Base-by-base conservation (phyloP, 2,888 invertebrate genomes). In the Ferdinandea cuprea region DNA sequence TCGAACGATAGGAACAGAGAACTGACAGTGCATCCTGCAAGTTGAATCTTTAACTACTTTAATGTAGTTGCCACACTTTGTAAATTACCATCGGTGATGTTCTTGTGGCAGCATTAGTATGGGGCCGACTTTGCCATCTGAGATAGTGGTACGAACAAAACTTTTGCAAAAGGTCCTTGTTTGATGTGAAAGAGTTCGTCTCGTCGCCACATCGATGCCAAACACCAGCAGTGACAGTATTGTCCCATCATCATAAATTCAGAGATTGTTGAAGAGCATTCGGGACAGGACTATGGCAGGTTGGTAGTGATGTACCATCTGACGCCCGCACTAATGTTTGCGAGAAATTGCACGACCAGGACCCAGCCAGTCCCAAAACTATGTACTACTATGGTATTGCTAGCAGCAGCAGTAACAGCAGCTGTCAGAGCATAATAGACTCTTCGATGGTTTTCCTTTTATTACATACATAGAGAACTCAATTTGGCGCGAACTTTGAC, bases 401-500 rank as follows among this genome's bases (percentile, higher is more conserved):
- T 59, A 59, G 65, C 44, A n/a, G 19, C 37, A 50, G 32, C 25
- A 40, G 13, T 13, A 44, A 17, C 65, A 76, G 63, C 81, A 77
- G 71, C 76, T 81, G 77, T 76, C 66, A 13, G 48, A 40, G 59
- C 46, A 77, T 77, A 72, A 76, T 66, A 61, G 71, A 81, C 81
- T n/a, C n/a, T 72, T 77, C 81, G 71, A 81, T 72, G 77, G 63
- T 54, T 61, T 72, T 30, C 21, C 71, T 32, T 72, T 77, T 81
- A 81, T 59, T 65, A 48, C 19, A 42, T 17, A 54, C 28, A 42
- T 13, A n/a, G 42, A 77, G 52, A 54, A 77, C 77, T 81, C 71
- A 81, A 81, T 81, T 81, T 81, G 81, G 81, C 71, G 77, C 65
- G 71, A 81, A 76, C 77, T 77, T 76, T 81, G 76, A 76, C 65